These are phyloP conservation scores for Phallusia fumigata DNA, from an alignment of 23 tunicate species.

Conservation along the genomic window DNA sequence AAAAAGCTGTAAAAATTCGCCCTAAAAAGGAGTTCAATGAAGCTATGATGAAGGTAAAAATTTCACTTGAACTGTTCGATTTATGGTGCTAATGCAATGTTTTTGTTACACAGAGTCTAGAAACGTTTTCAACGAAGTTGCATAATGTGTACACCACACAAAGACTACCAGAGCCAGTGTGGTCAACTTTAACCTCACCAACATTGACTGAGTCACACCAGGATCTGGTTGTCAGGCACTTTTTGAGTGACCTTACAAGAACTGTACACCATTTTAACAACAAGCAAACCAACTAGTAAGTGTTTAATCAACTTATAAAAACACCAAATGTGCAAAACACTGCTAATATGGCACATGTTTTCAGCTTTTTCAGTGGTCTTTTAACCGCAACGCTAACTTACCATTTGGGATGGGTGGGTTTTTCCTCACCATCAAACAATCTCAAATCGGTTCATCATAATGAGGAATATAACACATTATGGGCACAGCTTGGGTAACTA, in stretches of 20 bases:
- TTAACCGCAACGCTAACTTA: conserved; percentile 68
- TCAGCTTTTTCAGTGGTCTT: conserved; percentile 69
- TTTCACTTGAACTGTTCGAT: background rate
- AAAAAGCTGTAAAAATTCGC: conserved; percentile 38
- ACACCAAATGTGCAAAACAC: background rate
- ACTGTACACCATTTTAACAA: conserved; percentile 50
- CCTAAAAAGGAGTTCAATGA: conserved; percentile 46
- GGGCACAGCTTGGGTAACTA: conserved; percentile 90
- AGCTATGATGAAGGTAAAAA: conserved; percentile 68
- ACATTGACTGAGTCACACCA: conserved; percentile 22
- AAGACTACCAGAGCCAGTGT: conserved; percentile 70
- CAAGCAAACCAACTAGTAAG: conserved; percentile 73
- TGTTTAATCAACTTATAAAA: background rate
- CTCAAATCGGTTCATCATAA: background rate
- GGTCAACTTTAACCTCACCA: conserved; percentile 45
- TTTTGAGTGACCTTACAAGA: conserved; percentile 55
- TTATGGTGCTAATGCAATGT: background rate
- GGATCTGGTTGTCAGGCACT: conserved; percentile 42
- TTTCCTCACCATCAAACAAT: conserved; percentile 35
- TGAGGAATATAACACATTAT: conserved; percentile 63
- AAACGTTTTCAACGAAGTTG: conserved; percentile 35
- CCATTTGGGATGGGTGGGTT: conserved; percentile 88
- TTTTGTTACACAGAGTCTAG: conserved; percentile 29
- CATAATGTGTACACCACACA: conserved; percentile 59
- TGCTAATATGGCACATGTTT: background rate